These are phyloP conservation scores for Sialis fuliginosa DNA, from an alignment of 2,888 invertebrate species.

Conservation along the genomic window DNA sequence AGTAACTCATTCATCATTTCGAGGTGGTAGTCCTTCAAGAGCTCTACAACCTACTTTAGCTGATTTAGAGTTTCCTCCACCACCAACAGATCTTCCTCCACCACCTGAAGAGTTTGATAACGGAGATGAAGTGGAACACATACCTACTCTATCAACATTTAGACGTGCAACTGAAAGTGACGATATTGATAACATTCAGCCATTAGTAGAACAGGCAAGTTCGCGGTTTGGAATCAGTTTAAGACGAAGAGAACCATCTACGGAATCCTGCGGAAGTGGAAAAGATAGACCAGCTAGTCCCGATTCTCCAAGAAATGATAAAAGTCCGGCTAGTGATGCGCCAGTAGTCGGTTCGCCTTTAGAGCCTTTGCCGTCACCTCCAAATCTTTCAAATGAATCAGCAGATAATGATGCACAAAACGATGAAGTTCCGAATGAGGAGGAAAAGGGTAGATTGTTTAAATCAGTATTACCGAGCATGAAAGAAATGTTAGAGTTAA, in stretches of 20 bases:
- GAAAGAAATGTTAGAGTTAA: conserved; percentile 69
- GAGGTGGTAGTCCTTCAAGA: conserved; percentile 48
- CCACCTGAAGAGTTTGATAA: conserved; percentile 46
- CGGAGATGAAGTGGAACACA: conserved; percentile 18
- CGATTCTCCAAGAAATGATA: conserved; percentile 23
- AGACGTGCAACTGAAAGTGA: conserved; percentile 20
- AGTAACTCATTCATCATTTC: conserved; percentile 18
- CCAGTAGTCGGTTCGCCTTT: conserved; percentile 30
- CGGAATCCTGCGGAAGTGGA: conserved; percentile 35
- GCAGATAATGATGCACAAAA: conserved; percentile 8
- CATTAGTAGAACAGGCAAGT: conserved; percentile 53
- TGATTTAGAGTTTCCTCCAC: conserved; percentile 77
- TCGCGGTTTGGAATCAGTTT: conserved; percentile 52
- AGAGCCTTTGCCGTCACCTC: conserved; percentile 24
- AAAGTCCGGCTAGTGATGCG: conserved; percentile 25
- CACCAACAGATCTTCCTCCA: conserved; percentile 62
- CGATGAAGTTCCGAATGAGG: conserved; percentile 16
- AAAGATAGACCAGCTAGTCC: conserved; percentile 26
- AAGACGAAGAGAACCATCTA: conserved; percentile 44
- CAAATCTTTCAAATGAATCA: conserved; percentile 15
- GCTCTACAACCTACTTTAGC: conserved; percentile 56
- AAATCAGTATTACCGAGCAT: conserved; percentile 36
- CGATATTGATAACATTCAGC: conserved; percentile 43
- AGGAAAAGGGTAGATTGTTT: conserved; percentile 24
- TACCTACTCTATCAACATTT: conserved; percentile 20